Evolutionary conservation across 2,888 invertebrate species (phyloP).

Genomic region (Caradrina kadenii): DNA sequence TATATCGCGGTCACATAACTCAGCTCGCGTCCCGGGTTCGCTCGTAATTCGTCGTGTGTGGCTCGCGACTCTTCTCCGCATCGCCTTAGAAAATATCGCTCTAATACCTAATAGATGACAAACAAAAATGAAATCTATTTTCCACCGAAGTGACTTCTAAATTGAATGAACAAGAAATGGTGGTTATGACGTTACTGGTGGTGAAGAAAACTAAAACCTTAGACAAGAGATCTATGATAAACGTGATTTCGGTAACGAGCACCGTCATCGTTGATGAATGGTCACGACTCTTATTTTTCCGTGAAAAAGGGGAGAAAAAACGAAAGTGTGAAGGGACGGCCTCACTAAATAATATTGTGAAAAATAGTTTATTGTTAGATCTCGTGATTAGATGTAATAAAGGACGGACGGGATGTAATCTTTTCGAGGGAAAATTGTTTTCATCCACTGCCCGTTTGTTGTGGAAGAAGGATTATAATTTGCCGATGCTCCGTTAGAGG

Average conservation of each 20-base stretch:
- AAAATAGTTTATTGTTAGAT: slow-evolving; percentile 88
- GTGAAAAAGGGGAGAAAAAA: slow-evolving; percentile 80
- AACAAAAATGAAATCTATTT: slow-evolving; percentile 68
- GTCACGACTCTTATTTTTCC: slow-evolving; percentile 84
- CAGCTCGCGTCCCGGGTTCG: slow-evolving; percentile 83
- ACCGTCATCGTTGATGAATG: slow-evolving; percentile 83
- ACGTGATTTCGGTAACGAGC: slow-evolving; percentile 90
- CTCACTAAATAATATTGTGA: slow-evolving; percentile 86
- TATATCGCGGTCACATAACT: slow-evolving; percentile 86
- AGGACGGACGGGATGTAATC: slow-evolving; percentile 74
- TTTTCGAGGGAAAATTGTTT: slow-evolving; percentile 84
- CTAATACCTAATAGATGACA: slow-evolving; percentile 63
- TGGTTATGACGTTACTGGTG: slow-evolving; percentile 65
- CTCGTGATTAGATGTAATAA: slow-evolving; percentile 88
- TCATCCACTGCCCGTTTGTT: slow-evolving; percentile 79
- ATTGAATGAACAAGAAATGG: slow-evolving; percentile 47
- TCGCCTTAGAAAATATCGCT: slow-evolving; percentile 75
- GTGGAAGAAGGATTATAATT: slow-evolving; percentile 80
- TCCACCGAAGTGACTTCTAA: slow-evolving; percentile 62
- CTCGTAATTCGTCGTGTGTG: slow-evolving; percentile 89
- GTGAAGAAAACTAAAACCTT: slow-evolving; percentile 81
- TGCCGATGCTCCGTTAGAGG: slow-evolving; percentile 59
- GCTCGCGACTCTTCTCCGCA: slow-evolving; percentile 84
- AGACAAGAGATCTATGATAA: slow-evolving; percentile 90
- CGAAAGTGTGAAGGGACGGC: slow-evolving; percentile 80